Evolutionary conservation across 2,113 vertebrate genomes (phyloP).

Genomic region (Propithecus coquereli): DNA sequence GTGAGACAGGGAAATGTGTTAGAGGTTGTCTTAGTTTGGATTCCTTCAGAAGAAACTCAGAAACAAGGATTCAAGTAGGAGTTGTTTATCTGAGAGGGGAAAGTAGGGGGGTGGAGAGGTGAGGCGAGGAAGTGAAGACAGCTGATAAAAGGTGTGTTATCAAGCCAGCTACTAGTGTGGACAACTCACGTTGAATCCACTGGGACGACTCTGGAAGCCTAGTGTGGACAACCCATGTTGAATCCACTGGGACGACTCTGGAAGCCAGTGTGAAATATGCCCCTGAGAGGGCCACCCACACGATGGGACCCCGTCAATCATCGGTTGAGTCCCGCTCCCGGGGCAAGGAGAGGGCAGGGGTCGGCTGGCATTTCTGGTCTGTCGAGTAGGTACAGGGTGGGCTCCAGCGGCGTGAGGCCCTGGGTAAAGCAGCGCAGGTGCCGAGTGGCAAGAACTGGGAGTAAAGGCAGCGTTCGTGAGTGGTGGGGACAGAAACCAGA

Average conservation of each 20-base stretch:
- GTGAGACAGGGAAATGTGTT: not conserved
- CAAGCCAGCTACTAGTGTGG: not conserved
- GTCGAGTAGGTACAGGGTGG: not conserved
- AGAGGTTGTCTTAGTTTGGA: not conserved
- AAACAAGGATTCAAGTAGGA: not conserved
- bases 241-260: not conserved
- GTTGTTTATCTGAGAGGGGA: not conserved
- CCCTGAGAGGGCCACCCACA: not conserved
- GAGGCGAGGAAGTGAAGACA: not conserved
- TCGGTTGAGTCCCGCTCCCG: not conserved
- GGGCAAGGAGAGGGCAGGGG: not conserved
- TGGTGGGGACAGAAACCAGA: not conserved
- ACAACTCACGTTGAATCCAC: too few species aligned
- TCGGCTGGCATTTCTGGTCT: not conserved
- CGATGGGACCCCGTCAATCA: rapidly evolving
- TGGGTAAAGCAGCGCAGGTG: not conserved
- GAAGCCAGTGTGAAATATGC: not conserved
- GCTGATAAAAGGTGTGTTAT: not conserved
- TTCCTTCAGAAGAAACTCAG: not conserved
- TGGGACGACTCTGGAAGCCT: not conserved
- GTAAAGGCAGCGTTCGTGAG: not conserved
- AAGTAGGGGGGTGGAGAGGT: too few species aligned
- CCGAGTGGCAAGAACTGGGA: not conserved
- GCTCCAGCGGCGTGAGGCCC: not conserved
- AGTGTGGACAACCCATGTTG: not conserved